These are phyloP conservation scores for Zygogramma bicolorata DNA, from an alignment of 2,888 invertebrate genomes.

Conservation along the genomic window DNA sequence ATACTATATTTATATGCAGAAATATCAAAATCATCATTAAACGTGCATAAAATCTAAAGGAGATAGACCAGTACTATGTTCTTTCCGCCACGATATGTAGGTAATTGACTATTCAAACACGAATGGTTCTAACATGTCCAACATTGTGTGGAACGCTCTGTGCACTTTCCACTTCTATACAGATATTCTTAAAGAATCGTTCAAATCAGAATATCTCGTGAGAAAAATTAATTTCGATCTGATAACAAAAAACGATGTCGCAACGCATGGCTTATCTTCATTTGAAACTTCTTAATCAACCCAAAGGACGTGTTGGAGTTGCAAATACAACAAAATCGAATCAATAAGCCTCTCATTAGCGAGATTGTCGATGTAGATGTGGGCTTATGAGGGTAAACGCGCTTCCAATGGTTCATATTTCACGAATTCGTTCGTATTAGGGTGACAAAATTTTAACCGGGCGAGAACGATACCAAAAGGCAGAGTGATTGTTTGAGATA, in stretches of 20 bases:
- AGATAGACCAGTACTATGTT: too few relatives aligned
- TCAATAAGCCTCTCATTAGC: constrained; percentile 21
- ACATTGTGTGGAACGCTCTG: too few relatives aligned
- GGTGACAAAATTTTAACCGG: neutral
- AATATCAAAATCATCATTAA: too few relatives aligned
- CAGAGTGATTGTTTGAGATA: neutral
- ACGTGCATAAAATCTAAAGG: too few relatives aligned
- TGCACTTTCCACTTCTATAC: neutral
- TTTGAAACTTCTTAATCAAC: constrained; percentile 15
- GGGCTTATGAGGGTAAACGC: neutral
- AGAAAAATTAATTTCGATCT: neutral
- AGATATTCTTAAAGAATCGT: neutral
- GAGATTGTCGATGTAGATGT: constrained; percentile 13
- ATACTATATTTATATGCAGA: too few relatives aligned
- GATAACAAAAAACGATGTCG: constrained; percentile 23
- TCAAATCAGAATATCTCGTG: neutral
- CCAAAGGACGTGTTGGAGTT: constrained; percentile 21
- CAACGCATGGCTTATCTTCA: constrained; percentile 39
- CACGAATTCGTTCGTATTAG: neutral
- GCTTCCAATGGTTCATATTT: neutral
- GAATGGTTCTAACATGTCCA: too few relatives aligned
- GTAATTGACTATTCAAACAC: too few relatives aligned
- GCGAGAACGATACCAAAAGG: neutral
- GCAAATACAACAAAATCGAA: constrained; percentile 1
- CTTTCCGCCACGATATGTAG: too few relatives aligned